Percentiles rank a stretch among this genome's conserved stretches.
Conservation (phyloP, 2,797 vertebrate genomes). For the Dermochelys coriacea region DNA sequence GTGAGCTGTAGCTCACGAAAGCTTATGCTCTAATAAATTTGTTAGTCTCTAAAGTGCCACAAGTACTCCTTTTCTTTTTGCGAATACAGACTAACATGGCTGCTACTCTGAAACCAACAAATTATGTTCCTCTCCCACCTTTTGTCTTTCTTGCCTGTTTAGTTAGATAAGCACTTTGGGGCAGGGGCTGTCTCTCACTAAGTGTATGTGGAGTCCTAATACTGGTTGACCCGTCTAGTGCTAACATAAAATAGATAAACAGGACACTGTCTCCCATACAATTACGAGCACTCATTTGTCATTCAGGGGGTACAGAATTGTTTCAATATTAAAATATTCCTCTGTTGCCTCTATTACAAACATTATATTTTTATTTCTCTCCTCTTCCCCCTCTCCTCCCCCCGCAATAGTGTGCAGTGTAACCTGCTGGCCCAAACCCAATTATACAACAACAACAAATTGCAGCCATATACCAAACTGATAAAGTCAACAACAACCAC, state of each 20-base stretch:
- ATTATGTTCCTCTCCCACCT: not conserved
- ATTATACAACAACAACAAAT: not conserved
- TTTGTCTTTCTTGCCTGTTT: not conserved
- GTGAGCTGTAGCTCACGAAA: no score
- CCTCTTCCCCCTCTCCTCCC: not conserved
- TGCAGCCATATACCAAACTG: not conserved
- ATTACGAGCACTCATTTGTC: not conserved
- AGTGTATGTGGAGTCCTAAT: rapidly evolving
- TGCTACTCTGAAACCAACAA: no score
- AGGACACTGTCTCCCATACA: not conserved
- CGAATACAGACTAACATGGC: no score
- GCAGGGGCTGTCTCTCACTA: not conserved
- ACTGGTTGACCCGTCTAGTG: not conserved
- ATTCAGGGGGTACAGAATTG: not conserved
- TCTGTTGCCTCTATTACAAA: rapidly evolving
- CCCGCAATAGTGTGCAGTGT: rapidly evolving
- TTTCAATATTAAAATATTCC: not conserved
- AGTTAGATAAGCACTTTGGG: not conserved
- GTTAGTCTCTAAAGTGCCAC: no score
- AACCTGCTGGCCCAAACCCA: not conserved
- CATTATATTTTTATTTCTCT: not conserved
- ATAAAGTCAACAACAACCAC: not conserved
- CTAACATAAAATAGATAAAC: not conserved
- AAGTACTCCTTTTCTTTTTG: no score
- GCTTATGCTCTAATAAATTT: no score